Evolutionary conservation across 2,113 vertebrate genomes (phyloP).

Genomic region (Corythoichthys intestinalis): DNA sequence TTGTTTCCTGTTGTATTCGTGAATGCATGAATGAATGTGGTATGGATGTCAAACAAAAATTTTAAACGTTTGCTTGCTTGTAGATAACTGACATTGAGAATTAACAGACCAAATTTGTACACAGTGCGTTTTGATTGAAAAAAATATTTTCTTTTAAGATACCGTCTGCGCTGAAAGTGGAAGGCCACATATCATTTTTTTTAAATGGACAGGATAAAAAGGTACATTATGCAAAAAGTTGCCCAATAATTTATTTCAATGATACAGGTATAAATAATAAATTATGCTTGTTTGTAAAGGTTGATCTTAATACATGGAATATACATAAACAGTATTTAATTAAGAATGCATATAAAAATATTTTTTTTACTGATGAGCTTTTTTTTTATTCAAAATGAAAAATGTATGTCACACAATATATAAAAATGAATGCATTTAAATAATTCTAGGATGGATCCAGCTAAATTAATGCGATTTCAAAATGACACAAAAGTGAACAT

Average conservation of each 20-base stretch:
- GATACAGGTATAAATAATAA: not conserved
- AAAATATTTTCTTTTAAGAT: too few relatives aligned
- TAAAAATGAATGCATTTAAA: too few relatives aligned
- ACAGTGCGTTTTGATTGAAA: not conserved
- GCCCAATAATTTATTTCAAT: not conserved
- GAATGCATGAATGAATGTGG: not conserved
- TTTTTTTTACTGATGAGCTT: too few relatives aligned
- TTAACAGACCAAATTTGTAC: not conserved
- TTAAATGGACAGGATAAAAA: too few relatives aligned
- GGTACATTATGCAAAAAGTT: not conserved
- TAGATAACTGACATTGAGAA: not conserved
- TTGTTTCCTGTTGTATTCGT: not conserved
- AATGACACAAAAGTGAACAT: too few relatives aligned
- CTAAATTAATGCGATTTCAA: too few relatives aligned
- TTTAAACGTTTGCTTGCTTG: not conserved
- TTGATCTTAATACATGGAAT: not conserved
- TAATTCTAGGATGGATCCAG: too few relatives aligned
- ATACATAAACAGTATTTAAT: not conserved
- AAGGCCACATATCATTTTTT: too few relatives aligned
- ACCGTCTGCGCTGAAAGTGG: too few relatives aligned
- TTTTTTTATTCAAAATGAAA: too few relatives aligned
- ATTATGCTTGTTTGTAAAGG: not conserved
- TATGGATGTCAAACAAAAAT: not conserved
- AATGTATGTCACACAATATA: too few relatives aligned
- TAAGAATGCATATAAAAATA: too few relatives aligned